Conservation (phyloP, 2,113 vertebrate genomes). For the Tragelaphus imberbis region DNA sequence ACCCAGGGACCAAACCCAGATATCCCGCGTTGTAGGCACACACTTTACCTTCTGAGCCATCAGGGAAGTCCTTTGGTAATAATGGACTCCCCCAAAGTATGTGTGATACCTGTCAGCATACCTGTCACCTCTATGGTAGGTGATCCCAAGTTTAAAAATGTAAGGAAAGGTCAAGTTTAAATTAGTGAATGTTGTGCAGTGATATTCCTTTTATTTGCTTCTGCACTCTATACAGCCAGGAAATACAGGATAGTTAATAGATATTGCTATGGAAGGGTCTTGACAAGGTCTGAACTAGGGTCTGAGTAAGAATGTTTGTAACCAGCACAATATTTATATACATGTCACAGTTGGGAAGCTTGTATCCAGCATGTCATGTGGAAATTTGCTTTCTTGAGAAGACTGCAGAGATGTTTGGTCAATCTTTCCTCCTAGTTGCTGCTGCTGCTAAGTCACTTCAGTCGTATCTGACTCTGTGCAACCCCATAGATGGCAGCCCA, state of each 20-base stretch:
- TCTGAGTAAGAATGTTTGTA: neutral
- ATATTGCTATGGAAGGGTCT: no score
- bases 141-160: neutral
- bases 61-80: neutral
- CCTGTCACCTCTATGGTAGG: neutral
- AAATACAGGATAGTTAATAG: neutral
- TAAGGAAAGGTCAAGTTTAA: neutral
- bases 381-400: neutral
- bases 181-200: neutral
- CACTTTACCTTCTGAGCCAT: neutral
- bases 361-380: neutral
- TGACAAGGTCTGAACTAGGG: neutral
- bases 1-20: neutral
- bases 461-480: no score
- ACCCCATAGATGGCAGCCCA: no score
- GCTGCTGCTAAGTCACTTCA: no score
- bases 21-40: neutral
- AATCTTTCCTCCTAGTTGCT: no score
- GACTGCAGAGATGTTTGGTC: neutral
- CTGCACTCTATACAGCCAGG: rapidly evolving
- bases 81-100: neutral
- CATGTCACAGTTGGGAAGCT: neutral
- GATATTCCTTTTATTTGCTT: neutral
- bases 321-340: neutral
- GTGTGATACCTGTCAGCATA: neutral